Conservation (phyloP, 2,888 invertebrate genomes). For the Bugulina stolonifera region DNA sequence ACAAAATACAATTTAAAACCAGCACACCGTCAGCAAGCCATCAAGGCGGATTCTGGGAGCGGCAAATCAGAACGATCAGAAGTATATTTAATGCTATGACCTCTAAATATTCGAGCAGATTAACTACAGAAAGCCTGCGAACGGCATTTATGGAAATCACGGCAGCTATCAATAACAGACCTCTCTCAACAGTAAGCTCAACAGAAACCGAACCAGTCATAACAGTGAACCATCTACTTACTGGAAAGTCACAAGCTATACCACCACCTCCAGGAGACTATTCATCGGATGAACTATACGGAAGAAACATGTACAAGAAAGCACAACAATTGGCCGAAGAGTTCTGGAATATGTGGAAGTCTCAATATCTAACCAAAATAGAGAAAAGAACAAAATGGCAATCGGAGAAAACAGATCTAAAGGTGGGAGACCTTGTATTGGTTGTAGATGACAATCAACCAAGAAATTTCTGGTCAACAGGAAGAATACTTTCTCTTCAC, state of each 20-base stretch:
- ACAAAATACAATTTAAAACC: not conserved
- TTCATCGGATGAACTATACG: not conserved
- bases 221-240: not conserved
- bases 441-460: not conserved
- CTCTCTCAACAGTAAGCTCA: not conserved
- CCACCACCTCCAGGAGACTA: not conserved
- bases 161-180: not conserved
- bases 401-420: not conserved
- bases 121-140: not conserved
- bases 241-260: not conserved
- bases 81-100: not conserved
- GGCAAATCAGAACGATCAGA: not conserved
- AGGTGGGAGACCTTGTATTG: not conserved
- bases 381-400: not conserved
- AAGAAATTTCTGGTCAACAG: not conserved
- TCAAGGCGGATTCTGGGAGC: not conserved
- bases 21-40: constrained; percentile 14
- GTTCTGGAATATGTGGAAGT: not conserved
- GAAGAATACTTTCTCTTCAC: not conserved
- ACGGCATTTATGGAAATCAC: not conserved
- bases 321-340: not conserved
- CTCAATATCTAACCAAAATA: not conserved
- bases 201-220: not conserved
- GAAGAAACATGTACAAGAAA: not conserved
- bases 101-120: not conserved